Evolutionary conservation across 2,113 vertebrate genomes (phyloP).

Genomic region (Dipodomys stephensi): DNA sequence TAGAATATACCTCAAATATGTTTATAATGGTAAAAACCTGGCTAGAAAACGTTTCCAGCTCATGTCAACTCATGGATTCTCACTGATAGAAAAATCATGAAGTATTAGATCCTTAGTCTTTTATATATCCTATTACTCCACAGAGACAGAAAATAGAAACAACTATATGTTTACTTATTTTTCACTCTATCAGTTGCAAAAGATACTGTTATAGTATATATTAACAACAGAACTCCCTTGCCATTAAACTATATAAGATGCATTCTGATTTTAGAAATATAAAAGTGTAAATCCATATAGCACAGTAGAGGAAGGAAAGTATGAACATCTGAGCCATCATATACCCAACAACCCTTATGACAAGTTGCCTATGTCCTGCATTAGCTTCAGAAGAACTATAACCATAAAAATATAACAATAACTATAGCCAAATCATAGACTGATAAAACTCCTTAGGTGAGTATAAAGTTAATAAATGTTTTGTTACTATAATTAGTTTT

Average conservation of each 20-base stretch:
- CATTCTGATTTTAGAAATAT: neutral
- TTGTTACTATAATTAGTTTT: neutral
- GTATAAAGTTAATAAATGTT: neutral
- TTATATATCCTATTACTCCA: neutral
- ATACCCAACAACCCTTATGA: neutral
- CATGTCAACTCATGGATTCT: neutral
- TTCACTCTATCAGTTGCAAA: neutral
- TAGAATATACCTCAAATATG: neutral
- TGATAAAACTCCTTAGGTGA: neutral
- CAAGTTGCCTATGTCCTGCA: neutral
- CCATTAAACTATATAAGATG: neutral
- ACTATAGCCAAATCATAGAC: neutral
- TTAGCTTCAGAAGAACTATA: neutral
- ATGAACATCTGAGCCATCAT: neutral
- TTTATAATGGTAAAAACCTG: neutral
- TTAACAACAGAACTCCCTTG: neutral
- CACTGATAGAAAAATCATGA: neutral
- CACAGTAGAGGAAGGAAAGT: neutral
- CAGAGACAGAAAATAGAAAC: neutral
- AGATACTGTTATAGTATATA: neutral
- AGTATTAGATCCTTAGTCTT: neutral
- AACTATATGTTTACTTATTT: neutral
- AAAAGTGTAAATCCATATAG: neutral
- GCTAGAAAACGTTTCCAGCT: neutral
- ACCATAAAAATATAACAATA: too few species aligned